Conservation (phyloP, 2,888 invertebrate species). For the Abrostola tripartita region DNA sequence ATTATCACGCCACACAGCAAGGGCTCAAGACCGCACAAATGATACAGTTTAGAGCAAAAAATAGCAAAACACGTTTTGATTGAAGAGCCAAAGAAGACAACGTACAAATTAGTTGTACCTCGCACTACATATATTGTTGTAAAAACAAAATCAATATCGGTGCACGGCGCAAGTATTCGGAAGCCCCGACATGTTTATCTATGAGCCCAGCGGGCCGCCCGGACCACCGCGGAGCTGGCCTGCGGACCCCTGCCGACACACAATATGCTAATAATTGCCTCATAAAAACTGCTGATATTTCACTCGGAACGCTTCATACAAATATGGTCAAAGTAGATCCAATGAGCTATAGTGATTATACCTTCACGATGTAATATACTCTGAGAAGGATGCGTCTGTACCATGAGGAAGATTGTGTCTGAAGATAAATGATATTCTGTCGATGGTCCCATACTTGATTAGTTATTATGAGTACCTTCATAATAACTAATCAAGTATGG, state of each 20-base stretch:
- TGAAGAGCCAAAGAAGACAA: slow-evolving; percentile 16
- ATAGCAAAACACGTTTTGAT: slow-evolving; percentile 11
- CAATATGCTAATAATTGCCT: slow-evolving; percentile 76
- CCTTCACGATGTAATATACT: slow-evolving; percentile 20
- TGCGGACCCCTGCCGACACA: slow-evolving; percentile 59
- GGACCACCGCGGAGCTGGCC: slow-evolving; percentile 47
- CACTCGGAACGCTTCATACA: slow-evolving; percentile 55
- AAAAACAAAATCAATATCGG: slow-evolving; percentile 58
- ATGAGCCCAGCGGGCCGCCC: slow-evolving; percentile 67
- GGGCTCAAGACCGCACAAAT: slow-evolving; percentile 1
- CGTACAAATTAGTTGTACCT: slow-evolving; percentile 50
- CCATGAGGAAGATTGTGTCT: slow-evolving; percentile 4
- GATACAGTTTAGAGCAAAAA: slow-evolving; percentile 7
- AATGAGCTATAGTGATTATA: slow-evolving; percentile 45
- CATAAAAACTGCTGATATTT: slow-evolving; percentile 62
- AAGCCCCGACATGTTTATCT: slow-evolving; percentile 71
- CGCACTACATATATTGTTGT: slow-evolving; percentile 43
- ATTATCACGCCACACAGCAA: background rate
- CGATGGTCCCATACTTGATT: no score
- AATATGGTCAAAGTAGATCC: slow-evolving; percentile 56
- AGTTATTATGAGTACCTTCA: no score
- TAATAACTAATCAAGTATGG: no score
- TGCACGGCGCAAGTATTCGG: slow-evolving; percentile 56
- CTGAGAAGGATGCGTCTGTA: slow-evolving; percentile 2
- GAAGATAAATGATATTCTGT: background rate